phyloP scores from a whole-genome alignment of 2,888 invertebrate genomes.

The Scaeva pyrastri region DNA sequence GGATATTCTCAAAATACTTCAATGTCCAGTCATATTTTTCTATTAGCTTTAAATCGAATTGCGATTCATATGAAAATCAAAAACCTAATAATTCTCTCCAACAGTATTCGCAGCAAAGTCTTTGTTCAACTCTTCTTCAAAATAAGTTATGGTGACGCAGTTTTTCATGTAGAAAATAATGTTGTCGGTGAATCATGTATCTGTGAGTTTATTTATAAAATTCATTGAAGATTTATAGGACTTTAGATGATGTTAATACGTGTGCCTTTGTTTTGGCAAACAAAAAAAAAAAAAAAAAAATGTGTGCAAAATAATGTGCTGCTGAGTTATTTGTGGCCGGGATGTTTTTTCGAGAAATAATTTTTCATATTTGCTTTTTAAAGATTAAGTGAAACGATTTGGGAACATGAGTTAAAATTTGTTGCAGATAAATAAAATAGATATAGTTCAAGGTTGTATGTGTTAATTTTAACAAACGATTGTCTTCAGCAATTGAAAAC shows the following conservation, averaged over 20 bases:
- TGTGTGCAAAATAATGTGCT: constrained; percentile 45
- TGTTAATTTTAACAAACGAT: constrained; percentile 9
- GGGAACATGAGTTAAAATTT: constrained; percentile 9
- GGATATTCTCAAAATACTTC: background rate
- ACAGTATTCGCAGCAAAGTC: constrained; percentile 30
- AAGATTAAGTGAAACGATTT: constrained; percentile 28
- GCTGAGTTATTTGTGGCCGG: constrained; percentile 27
- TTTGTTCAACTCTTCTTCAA: constrained; percentile 53
- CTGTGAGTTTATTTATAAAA: constrained; percentile 69
- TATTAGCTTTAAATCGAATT: background rate
- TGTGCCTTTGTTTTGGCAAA: constrained; percentile 58
- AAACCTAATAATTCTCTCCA: background rate
- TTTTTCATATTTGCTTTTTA: constrained; percentile 28
- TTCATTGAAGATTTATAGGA: constrained; percentile 68
- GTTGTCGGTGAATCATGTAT: constrained; percentile 56
- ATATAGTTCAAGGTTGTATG: constrained; percentile 41
- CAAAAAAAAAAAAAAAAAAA: constrained; percentile 45
- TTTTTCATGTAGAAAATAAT: constrained; percentile 18
- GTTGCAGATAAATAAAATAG: background rate
- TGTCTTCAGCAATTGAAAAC: background rate
- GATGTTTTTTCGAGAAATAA: background rate
- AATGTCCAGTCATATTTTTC: background rate
- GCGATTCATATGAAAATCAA: background rate
- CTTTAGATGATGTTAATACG: constrained; percentile 7
- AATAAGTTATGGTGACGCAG: constrained; percentile 65